Evolutionary conservation across 2,888 invertebrate species (phyloP).

Genomic region (Tetragonisca angustula): DNA sequence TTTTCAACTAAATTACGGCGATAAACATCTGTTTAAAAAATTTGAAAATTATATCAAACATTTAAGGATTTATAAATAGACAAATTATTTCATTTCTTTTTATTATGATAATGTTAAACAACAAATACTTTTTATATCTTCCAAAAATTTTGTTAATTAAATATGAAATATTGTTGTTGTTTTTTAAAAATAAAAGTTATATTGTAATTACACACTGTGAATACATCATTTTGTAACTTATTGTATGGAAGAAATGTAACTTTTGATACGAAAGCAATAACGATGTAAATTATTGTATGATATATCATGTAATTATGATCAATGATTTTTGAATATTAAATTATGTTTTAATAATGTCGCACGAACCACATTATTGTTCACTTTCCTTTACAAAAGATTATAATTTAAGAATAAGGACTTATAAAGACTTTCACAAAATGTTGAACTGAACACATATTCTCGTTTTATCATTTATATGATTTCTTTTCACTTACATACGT

Average conservation of each 20-base stretch:
- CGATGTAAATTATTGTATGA: background rate
- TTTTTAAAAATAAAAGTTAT: conserved; percentile 30
- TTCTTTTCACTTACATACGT: conserved; percentile 39
- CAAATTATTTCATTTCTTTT: background rate
- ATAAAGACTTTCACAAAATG: conserved; percentile 23
- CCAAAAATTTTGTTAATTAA: conserved; percentile 1
- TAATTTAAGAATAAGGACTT: conserved; percentile 6
- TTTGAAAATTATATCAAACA: background rate
- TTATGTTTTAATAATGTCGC: conserved; percentile 16
- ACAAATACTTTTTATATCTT: background rate
- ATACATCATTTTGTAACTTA: conserved; percentile 41
- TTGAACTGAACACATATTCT: conserved; percentile 28
- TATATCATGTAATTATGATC: background rate
- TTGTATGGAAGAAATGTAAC: conserved; percentile 16
- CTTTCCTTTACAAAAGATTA: conserved; percentile 46
- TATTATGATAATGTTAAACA: background rate
- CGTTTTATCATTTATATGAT: conserved; percentile 28
- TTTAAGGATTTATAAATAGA: background rate
- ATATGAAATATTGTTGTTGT: conserved; percentile 32
- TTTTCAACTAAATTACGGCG: background rate
- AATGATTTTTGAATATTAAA: background rate
- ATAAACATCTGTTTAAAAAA: background rate
- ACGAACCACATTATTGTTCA: conserved; percentile 28
- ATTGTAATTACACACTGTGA: conserved; percentile 27
- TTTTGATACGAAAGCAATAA: conserved; percentile 1